Conservation (phyloP, 2,113 vertebrate genomes). For the Amazona vittata region DNA sequence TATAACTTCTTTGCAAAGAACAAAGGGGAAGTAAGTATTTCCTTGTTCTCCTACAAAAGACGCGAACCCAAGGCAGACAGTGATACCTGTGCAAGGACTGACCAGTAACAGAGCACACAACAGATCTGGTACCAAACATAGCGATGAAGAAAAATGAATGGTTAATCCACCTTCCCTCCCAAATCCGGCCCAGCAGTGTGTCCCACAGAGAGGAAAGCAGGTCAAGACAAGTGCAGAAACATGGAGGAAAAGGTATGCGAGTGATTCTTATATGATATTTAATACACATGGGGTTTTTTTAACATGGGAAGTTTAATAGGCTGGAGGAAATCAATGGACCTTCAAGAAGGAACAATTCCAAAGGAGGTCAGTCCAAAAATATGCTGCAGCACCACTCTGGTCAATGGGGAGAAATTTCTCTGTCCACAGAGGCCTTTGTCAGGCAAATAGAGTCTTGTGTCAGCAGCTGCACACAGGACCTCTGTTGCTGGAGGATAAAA, state of each 20-base stretch:
- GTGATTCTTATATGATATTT: background rate
- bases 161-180: background rate
- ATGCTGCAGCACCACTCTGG: background rate
- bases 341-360: background rate
- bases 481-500: conserved; percentile 10
- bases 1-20: background rate
- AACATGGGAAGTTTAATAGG: background rate
- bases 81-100: background rate
- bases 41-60: background rate
- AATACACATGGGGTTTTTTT: background rate
- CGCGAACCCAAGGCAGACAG: rapidly evolving
- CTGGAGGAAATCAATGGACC: background rate
- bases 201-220: background rate
- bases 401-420: background rate
- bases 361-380: background rate
- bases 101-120: rapidly evolving
- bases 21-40: background rate
- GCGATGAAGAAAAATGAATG: background rate
- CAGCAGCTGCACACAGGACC: conserved; percentile 36
- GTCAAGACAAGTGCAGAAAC: background rate
- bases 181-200: background rate
- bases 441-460: conserved; percentile 43
- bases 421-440: background rate
- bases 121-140: rapidly evolving
- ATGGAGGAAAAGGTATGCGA: background rate